Evolutionary conservation across 2,888 invertebrate genomes (phyloP), one percentile per base, ranked within the genome.

Genomic region (Spialia ferax): DNA sequence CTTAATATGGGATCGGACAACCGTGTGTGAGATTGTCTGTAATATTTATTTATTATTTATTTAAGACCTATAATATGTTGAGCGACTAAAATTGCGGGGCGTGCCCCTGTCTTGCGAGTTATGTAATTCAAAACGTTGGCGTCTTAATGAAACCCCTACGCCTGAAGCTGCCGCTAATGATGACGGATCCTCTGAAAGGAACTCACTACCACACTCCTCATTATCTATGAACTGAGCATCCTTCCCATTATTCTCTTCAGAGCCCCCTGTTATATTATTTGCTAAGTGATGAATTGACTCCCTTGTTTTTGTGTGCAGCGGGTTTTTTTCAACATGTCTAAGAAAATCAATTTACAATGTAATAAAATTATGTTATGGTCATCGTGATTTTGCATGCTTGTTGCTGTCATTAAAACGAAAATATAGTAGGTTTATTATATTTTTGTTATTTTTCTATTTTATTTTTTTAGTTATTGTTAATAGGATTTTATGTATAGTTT

Each of bases 101-200:
- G 15, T 52, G 26, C 23, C 6, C 23, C 52, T n/a, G 26, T 52
- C 26, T 23, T 26, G 52, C 32, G 20, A 20, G 20, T 22, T 32
- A n/a, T 55, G 26, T 29, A 32, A 55, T 55, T 29, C 29, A 29
- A 55, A 26, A 48, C 50, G 32, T 20, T 83, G 87, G 81, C 76
- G 84, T 89, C 86, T 86, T 87, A 91, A 90, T 91, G 91, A 91
- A 90, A 89, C 85, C 86, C 78, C 81, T 75, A 74, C 80, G 88
- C 90, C 87, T 77, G 82, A 76, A 89, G 89, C 86, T 77, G 75
- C 80, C 86, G 76, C 87, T 92, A 91, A 92, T 91, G 91, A 93
- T 88, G 89, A 89, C 88, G 85, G 86, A 88, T 89, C 85, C 82
- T 73, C 80, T 87, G 87, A 90, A 89, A 89, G 87, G 87, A 86